Base-by-base conservation (phyloP, 2,113 vertebrate species). In the Poecilia latipinna region DNA sequence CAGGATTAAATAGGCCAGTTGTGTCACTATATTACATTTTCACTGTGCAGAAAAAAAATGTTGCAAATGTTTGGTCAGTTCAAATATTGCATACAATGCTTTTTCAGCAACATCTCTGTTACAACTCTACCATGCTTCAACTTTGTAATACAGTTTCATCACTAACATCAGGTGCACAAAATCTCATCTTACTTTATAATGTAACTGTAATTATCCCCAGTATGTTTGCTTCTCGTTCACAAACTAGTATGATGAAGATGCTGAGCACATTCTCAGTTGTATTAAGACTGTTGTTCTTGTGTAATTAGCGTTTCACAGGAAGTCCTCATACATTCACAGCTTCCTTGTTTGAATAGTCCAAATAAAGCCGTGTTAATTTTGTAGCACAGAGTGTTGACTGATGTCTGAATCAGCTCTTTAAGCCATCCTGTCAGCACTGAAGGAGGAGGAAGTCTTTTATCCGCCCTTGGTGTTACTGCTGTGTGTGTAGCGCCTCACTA, bases 341-440 rank as follows among this genome's bases (percentile, higher is more conserved):
- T 66, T 77, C 65, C 76, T 65, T 85, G 78, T 84, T 68, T 65
- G 65, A 75, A 15, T 42, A 11, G 61, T 77, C 77, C 79, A 86
- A 80, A 86, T 87, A 75, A 82, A 89, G 77, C 70, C 65, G 32
- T 28, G 39, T 78, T 87, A 81, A 82, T 86, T 77, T 74, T 42
- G 39, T 64, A 15, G 67, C 63, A 82, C 61, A 24, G 37, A n/a
- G 74, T 80, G 74, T 75, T 81, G 85, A 88, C 89, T 79, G 85
- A 79, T 84, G 79, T 85, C 77, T 82, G 79, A 82, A 87, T 85
- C 82, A 76, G 80, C 70, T 78, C 68, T 78, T 61, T 86, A 82
- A 90, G 77, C 78, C 35, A 28, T 64, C 51, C 74, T 86, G 82
- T 90, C 84, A 88, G 84, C 73, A 68, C 12, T 1, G 35, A 19